A percentile compares a stretch with the other conserved stretches of the same genome.
Evolutionary conservation across 2,888 invertebrate species (phyloP).

Genomic region (Eumacrocentrus americanus): DNA sequence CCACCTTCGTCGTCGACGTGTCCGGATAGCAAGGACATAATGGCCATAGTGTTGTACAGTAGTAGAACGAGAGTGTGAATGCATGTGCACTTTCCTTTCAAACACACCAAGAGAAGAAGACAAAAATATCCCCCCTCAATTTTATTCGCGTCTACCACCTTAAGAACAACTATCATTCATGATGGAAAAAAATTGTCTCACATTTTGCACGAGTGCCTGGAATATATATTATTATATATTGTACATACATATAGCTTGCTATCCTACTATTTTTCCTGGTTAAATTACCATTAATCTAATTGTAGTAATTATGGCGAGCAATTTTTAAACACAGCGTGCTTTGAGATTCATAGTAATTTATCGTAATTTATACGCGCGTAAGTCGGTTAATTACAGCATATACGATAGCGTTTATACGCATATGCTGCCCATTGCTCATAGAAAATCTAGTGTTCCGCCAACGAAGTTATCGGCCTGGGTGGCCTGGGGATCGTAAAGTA

Average conservation of each 20-base stretch:
- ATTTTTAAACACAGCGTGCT: too few species aligned
- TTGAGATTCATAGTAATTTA: too few species aligned
- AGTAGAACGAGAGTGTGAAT: neutral
- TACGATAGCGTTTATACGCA: conserved; percentile 52
- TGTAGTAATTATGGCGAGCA: too few species aligned
- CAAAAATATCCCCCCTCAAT: conserved; percentile 3
- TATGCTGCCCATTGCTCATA: conserved; percentile 48
- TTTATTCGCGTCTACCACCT: conserved; percentile 2
- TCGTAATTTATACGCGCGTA: conserved; percentile 48
- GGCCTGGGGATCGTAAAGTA: conserved; percentile 43
- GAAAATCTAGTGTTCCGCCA: conserved; percentile 43
- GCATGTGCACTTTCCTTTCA: conserved; percentile 6
- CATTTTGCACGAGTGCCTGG: too few species aligned
- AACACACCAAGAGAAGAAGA: conserved; percentile 2
- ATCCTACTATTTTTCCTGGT: too few species aligned
- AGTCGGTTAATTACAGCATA: conserved; percentile 49
- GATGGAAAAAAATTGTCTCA: too few species aligned
- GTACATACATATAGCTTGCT: too few species aligned
- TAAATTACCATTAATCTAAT: too few species aligned
- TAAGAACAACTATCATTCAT: too few species aligned
- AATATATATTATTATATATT: too few species aligned
- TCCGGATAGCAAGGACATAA: conserved; percentile 1
- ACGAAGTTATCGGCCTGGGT: conserved; percentile 44
- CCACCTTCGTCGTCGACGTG: neutral
- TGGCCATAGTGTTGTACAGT: neutral